A percentile compares a stretch with the other conserved stretches of the same genome.
phyloP scores from a whole-genome alignment of 2,113 vertebrate species.

The Forbesichthys papilliferus region DNA sequence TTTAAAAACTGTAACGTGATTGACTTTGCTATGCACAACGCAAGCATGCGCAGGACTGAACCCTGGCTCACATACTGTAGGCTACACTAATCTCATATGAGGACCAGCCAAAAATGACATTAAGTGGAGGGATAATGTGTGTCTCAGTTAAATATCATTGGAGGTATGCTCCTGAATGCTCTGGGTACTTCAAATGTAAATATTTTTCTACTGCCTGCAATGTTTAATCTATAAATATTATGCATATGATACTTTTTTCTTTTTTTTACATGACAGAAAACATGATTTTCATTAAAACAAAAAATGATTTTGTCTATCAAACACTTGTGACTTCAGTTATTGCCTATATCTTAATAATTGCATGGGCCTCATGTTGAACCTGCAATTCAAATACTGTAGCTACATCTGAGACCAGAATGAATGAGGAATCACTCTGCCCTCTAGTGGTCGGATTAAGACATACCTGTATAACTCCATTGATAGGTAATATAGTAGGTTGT shows the following conservation, averaged over 20 bases:
- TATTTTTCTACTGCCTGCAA: constrained; percentile 73
- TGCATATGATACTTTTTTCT: constrained; percentile 54
- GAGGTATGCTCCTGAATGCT: constrained; percentile 71
- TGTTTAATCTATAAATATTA: constrained; percentile 71
- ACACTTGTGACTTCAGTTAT: constrained; percentile 23
- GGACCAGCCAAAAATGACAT: constrained; percentile 53
- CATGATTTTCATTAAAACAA: constrained; percentile 56
- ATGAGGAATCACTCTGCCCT: background rate
- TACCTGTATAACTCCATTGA: too few species aligned
- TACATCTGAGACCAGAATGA: background rate
- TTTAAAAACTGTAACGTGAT: too few species aligned
- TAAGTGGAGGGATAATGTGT: constrained; percentile 47
- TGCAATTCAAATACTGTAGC: background rate
- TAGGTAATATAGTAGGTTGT: too few species aligned
- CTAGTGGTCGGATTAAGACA: too few species aligned
- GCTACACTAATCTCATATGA: constrained; percentile 22
- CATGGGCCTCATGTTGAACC: background rate
- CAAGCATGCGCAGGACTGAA: background rate
- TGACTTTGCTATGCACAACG: too few species aligned
- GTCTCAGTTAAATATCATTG: constrained; percentile 59
- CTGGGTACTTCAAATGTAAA: constrained; percentile 71
- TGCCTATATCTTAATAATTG: background rate
- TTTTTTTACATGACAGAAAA: constrained; percentile 60
- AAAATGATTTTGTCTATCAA: constrained; percentile 66
- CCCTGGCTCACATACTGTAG: constrained; percentile 28